phyloP scores from a whole-genome alignment of 2,113 vertebrate species.

The Uria lomvia region DNA sequence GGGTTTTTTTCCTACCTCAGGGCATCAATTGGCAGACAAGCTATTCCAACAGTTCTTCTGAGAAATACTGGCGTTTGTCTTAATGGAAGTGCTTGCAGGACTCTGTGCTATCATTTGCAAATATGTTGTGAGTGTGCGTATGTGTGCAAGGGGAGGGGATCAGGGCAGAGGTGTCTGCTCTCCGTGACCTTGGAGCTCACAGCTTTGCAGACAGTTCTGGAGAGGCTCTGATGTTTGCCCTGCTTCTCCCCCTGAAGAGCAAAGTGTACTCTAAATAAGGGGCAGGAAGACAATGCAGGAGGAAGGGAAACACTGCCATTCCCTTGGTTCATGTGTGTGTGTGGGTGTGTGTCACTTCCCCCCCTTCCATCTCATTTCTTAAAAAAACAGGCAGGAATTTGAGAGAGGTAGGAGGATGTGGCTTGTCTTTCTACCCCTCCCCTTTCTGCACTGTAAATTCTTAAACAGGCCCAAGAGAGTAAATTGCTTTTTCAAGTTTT shows the following conservation, averaged over 20 bases:
- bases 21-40: neutral
- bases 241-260: neutral
- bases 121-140: neutral
- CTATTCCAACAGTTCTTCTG: neutral
- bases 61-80: neutral
- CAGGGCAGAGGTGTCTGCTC: neutral
- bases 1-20: neutral
- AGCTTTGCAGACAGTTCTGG: neutral
- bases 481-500: constrained; percentile 53
- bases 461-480: neutral
- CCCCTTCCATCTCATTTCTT: neutral
- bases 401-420: neutral
- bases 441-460: constrained; percentile 15
- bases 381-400: neutral
- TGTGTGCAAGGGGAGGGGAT: neutral
- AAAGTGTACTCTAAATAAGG: neutral
- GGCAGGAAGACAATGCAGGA: neutral
- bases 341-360: neutral
- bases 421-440: neutral
- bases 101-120: neutral
- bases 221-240: neutral
- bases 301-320: neutral
- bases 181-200: neutral
- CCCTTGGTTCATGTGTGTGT: neutral
- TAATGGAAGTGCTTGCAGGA: neutral